Evolutionary conservation across 2,888 invertebrate species (phyloP).

Genomic region (Drosophila neutralis): DNA sequence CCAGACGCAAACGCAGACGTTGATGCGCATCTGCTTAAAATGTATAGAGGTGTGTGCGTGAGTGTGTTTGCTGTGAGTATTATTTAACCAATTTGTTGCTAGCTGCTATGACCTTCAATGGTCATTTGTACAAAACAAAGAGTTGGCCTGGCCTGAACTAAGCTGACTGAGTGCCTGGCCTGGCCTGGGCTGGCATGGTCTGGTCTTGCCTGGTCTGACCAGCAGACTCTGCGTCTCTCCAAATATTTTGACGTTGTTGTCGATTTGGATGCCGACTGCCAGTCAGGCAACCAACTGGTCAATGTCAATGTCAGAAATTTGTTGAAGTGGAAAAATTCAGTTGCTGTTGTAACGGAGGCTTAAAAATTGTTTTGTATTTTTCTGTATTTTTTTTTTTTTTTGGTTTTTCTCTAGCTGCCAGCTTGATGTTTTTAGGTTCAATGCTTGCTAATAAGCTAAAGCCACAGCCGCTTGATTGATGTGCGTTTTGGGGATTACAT

Average conservation of each 20-base stretch:
- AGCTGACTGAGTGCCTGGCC: conserved; percentile 13
- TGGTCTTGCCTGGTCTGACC: conserved; percentile 24
- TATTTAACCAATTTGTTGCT: conserved; percentile 73
- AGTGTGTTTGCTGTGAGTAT: conserved; percentile 45
- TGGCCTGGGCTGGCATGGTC: conserved; percentile 1
- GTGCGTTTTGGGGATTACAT: conserved; percentile 72
- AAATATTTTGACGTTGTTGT: conserved; percentile 76
- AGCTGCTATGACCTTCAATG: conserved; percentile 75
- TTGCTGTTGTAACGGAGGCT: conserved; percentile 54
- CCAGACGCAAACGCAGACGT: conserved; percentile 7
- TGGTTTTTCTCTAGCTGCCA: conserved; percentile 36
- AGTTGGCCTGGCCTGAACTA: conserved; percentile 43
- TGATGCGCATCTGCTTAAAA: conserved; percentile 62
- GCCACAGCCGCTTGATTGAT: conserved; percentile 62
- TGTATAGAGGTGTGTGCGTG: conserved; percentile 22
- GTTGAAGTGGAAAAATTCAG: conserved; percentile 73
- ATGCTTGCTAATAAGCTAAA: conserved; percentile 70
- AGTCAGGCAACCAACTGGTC: conserved; percentile 59
- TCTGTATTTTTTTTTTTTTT: conserved; percentile 1
- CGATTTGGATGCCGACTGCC: conserved; percentile 56
- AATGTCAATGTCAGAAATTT: conserved; percentile 82
- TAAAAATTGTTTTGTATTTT: conserved; percentile 15
- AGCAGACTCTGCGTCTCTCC: conserved; percentile 63
- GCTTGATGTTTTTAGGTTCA: conserved; percentile 53
- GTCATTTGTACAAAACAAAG: conserved; percentile 68